Evolutionary conservation across 2,113 vertebrate genomes (phyloP).

Genomic region (Carollia perspicillata): DNA sequence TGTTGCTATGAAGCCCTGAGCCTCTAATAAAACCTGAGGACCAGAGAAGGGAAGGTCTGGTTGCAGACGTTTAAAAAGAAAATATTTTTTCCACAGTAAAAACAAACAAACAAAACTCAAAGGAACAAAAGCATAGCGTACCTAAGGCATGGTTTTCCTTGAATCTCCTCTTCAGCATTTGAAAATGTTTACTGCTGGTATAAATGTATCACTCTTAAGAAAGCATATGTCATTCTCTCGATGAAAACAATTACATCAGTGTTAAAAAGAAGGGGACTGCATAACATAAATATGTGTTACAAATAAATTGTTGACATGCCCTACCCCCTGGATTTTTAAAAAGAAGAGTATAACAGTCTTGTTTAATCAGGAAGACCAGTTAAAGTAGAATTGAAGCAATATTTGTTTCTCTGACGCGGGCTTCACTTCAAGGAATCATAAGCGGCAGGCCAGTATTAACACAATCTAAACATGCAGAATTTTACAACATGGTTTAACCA

Average conservation of each 20-base stretch:
- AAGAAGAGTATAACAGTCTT: background rate
- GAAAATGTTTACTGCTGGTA: background rate
- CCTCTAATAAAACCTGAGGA: background rate
- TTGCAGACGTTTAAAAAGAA: background rate
- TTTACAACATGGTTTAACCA: background rate
- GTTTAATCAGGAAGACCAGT: background rate
- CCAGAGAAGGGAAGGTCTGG: background rate
- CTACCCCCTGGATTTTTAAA: background rate
- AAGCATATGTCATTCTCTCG: background rate
- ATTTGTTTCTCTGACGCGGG: background rate
- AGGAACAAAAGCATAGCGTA: background rate
- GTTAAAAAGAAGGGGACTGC: background rate
- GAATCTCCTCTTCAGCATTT: background rate
- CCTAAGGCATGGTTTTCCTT: background rate
- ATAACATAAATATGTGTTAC: background rate
- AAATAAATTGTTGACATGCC: background rate
- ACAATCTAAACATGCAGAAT: background rate
- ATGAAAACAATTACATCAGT: background rate
- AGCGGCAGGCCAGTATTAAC: fast-evolving
- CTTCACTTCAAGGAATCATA: background rate
- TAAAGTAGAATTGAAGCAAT: background rate
- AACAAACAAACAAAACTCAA: background rate
- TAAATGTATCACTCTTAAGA: background rate
- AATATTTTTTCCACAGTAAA: background rate
- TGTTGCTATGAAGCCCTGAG: background rate